Evolutionary conservation across 2,797 vertebrate species (phyloP), one percentile per base, ranked within the genome.

Genomic region (Lithobates sylvaticus): DNA sequence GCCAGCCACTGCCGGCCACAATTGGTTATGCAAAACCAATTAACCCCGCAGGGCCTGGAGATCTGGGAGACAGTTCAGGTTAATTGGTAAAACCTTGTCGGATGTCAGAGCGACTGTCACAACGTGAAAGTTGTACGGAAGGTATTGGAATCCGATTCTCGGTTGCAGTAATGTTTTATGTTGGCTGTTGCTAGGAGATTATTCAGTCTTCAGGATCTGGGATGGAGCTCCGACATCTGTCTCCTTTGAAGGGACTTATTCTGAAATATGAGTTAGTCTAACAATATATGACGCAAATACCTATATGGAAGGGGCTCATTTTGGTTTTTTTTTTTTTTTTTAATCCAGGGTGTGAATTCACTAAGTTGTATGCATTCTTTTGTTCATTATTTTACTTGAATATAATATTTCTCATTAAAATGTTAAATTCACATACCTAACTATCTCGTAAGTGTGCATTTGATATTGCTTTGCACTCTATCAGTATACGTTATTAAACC

Each of bases 1-100:
- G 86, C 86, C 76, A 87, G 67, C 34, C 70, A 84, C 78, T 65
- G 61, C 71, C 29, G 44, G 47, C 76, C 44, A 80, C 81, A 84
- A 76, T 80, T 71, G 61, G 61, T 80, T 84, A 80, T 84, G 81
- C 71, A 83, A 80, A 87, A 76, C 76, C 86, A 84, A 84, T 87
- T 87, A 87, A 83, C 75, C 85, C 85, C 27, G 27, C 23, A 34
- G 47, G 81, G 76, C 61, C 81, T 42, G 61, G 44, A 67, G 78
- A 67, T 83, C 68, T 44, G 21, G 44, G 39, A 75, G 67, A 75
- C 70, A 74, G 26, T 84, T 74, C 44, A 78, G 81, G 81, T 73
- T 87, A 79, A 87, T 84, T 87, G 81, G 61, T 79, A 69, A 79
- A 79, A 68, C 76, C 81, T 79, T 83, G 75, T 84, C 61, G 47